These are phyloP conservation scores for Aradophagus sp. DNA, from an alignment of 1,140 invertebrate genomes.

Conservation along the genomic window DNA sequence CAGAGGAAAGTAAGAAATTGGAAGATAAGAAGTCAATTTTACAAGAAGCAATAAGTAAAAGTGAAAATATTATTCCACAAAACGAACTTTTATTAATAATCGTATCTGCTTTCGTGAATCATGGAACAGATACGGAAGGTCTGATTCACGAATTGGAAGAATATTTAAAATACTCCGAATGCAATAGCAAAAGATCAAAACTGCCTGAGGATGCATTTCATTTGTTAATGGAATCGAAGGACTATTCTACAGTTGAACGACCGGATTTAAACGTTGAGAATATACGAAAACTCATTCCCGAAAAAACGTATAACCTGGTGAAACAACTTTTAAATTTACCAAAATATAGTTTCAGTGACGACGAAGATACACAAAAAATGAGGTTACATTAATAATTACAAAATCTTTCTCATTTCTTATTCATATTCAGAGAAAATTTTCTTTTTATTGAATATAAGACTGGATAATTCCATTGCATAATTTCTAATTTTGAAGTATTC, in stretches of 20 bases:
- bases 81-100: conserved; percentile 56
- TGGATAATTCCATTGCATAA: too few species aligned
- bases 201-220: conserved; percentile 59
- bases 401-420: too few species aligned
- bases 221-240: conserved; percentile 63
- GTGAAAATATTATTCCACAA: conserved; percentile 33
- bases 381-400: too few species aligned
- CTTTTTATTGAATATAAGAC: too few species aligned
- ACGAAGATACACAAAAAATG: too few species aligned
- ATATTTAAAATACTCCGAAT: conserved; percentile 54
- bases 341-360: neutral
- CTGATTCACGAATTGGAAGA: conserved; percentile 54
- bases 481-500: too few species aligned
- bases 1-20: conserved; percentile 2
- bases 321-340: conserved; percentile 26
- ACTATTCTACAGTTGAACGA: conserved; percentile 61
- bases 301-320: conserved; percentile 26
- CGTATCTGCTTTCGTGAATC: conserved; percentile 15
- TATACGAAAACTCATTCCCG: conserved; percentile 58
- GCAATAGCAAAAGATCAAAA: conserved; percentile 35
- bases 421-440: too few species aligned
- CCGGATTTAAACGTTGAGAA: too few species aligned
- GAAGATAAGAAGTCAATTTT: neutral
- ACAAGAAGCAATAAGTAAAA: conserved; percentile 18
- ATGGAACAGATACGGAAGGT: conserved; percentile 15